Conservation (phyloP, 2,113 vertebrate species). For the Todiramphus chloris region DNA sequence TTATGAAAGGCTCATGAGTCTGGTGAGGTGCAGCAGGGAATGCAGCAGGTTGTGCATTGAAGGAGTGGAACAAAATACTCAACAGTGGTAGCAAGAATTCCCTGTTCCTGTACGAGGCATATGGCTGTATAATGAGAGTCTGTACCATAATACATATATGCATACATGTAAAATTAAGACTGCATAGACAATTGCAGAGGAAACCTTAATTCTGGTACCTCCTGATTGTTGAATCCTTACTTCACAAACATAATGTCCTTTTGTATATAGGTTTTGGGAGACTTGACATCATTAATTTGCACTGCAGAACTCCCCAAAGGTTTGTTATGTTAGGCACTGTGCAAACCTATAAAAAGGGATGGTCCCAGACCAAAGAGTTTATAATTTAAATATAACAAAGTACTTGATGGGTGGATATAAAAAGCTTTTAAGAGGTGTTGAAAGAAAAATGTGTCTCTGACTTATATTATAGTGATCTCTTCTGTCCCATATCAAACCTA, state of each 20-base stretch:
- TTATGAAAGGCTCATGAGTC: neutral
- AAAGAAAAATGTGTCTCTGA: neutral
- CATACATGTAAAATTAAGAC: neutral
- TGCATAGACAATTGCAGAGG: neutral
- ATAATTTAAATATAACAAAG: neutral
- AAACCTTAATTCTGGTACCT: neutral
- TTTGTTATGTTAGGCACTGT: neutral
- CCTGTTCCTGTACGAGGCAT: neutral
- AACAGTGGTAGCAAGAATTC: neutral
- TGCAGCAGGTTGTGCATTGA: neutral
- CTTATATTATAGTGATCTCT: neutral
- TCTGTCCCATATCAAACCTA: neutral
- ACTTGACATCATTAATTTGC: neutral
- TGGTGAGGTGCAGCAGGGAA: neutral
- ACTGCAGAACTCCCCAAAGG: neutral
- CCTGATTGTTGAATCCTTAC: neutral
- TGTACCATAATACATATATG: accelerated
- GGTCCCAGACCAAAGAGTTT: neutral
- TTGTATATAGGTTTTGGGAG: neutral
- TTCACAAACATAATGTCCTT: neutral
- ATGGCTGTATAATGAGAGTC: neutral
- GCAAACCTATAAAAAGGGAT: neutral
- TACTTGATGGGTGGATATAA: neutral
- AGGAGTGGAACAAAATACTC: neutral
- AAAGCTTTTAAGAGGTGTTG: neutral